These are phyloP conservation scores for Leptinotarsa peninsularis DNA, from an alignment of 2,888 invertebrate genomes.

Conservation along the genomic window DNA sequence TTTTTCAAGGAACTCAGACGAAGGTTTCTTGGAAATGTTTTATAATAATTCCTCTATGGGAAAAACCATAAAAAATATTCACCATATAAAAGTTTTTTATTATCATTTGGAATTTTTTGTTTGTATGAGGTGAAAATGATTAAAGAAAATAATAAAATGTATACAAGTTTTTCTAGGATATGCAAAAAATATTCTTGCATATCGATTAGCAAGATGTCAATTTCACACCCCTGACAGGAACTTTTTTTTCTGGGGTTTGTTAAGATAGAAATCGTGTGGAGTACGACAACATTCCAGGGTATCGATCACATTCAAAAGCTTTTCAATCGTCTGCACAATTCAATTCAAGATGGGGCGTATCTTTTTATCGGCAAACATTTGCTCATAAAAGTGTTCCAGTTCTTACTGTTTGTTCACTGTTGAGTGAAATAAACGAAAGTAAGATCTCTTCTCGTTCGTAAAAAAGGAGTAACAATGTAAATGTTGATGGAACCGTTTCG, in stretches of 20 bases:
- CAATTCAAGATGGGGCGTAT: background rate
- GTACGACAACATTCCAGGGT: background rate
- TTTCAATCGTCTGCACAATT: background rate
- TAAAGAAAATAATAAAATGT: too few relatives aligned
- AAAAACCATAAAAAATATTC: too few relatives aligned
- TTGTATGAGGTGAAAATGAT: too few relatives aligned
- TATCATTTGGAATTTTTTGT: too few relatives aligned
- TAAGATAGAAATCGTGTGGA: background rate
- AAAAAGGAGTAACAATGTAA: background rate
- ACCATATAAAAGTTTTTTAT: too few relatives aligned
- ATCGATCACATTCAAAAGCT: slow-evolving; percentile 1
- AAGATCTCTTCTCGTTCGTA: background rate
- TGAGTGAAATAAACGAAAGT: background rate
- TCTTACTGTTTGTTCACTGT: background rate
- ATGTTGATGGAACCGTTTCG: background rate
- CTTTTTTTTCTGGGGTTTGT: background rate
- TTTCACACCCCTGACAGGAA: background rate
- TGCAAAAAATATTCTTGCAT: background rate
- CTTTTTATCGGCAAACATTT: slow-evolving; percentile 8
- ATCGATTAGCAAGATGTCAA: background rate
- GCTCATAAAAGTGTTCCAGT: background rate
- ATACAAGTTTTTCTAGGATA: too few relatives aligned
- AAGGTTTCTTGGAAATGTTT: too few relatives aligned
- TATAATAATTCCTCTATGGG: too few relatives aligned
- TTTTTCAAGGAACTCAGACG: too few relatives aligned